Percentiles rank a stretch among this genome's conserved stretches.
Conservation (phyloP, 2,113 vertebrate genomes). For the Plestiodon gilberti region DNA sequence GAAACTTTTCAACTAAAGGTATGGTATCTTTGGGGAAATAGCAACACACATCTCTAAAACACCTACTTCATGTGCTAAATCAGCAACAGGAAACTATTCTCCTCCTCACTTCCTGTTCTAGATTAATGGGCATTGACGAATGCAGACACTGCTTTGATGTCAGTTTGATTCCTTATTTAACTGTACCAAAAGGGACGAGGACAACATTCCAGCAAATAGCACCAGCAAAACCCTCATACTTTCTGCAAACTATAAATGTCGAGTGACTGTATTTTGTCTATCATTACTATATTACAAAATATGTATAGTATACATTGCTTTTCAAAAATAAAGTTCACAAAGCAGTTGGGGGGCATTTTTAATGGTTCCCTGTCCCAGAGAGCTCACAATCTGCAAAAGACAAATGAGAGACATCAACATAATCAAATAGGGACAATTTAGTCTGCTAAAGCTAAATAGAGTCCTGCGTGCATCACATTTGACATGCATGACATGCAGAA, state of each 20-base stretch:
- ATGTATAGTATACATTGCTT: too few relatives aligned
- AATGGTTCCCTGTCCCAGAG: too few relatives aligned
- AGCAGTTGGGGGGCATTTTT: too few relatives aligned
- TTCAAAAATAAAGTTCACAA: too few relatives aligned
- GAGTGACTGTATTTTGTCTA: not conserved
- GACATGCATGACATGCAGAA: not conserved
- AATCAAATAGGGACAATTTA: rapidly evolving
- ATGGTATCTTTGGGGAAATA: not conserved
- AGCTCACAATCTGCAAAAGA: not conserved
- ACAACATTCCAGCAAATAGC: not conserved
- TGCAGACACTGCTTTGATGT: not conserved
- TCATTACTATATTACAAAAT: not conserved
- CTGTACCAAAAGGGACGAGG: not conserved
- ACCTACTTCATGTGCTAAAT: not conserved
- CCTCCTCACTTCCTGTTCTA: not conserved
- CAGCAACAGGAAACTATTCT: not conserved
- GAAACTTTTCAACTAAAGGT: not conserved
- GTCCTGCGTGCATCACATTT: not conserved
- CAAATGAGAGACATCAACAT: not conserved
- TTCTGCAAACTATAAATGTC: not conserved
- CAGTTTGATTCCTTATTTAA: not conserved
- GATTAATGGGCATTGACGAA: not conserved
- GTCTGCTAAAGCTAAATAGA: not conserved
- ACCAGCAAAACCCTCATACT: not conserved
- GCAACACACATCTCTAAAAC: not conserved